Conservation (phyloP, 64 coral and sea anemone genomes). For the Exaiptasia diaphana region DNA sequence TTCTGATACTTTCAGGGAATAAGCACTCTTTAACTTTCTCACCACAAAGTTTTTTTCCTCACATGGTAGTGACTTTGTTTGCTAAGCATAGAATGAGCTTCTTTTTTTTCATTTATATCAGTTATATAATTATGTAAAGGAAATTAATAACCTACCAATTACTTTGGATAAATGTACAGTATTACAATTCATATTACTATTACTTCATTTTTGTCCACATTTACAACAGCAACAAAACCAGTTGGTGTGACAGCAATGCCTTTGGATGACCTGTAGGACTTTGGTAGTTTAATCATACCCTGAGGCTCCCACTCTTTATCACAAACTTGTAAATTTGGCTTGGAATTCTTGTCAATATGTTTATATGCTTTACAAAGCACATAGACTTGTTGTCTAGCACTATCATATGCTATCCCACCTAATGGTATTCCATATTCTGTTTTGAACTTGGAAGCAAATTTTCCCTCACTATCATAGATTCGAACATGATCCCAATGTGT, state of each 20-base stretch:
- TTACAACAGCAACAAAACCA: constrained; percentile 6
- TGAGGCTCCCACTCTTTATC: constrained; percentile 5
- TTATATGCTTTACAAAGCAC: constrained; percentile 30
- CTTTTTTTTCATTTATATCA: too few species aligned
- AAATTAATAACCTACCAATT: too few species aligned
- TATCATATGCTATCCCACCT: constrained; percentile 9
- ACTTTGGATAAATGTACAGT: too few species aligned
- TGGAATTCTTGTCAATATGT: neutral
- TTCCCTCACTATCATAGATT: constrained; percentile 3
- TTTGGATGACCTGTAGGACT: neutral
- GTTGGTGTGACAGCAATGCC: neutral
- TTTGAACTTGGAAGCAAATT: neutral
- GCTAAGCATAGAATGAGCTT: too few species aligned
- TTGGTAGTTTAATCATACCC: constrained; percentile 23
- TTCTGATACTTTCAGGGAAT: too few species aligned
- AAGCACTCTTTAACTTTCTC: too few species aligned
- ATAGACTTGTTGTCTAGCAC: neutral
- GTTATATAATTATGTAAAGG: too few species aligned
- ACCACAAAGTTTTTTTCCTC: too few species aligned
- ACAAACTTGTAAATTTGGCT: constrained; percentile 22
- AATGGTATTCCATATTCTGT: constrained; percentile 12
- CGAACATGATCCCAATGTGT: constrained; percentile 39
- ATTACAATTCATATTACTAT: too few species aligned
- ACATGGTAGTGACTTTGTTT: too few species aligned
- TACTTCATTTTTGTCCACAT: constrained; percentile 36